Evolutionary conservation across 2,113 vertebrate genomes (phyloP).

Genomic region (Carettochelys insculpta): DNA sequence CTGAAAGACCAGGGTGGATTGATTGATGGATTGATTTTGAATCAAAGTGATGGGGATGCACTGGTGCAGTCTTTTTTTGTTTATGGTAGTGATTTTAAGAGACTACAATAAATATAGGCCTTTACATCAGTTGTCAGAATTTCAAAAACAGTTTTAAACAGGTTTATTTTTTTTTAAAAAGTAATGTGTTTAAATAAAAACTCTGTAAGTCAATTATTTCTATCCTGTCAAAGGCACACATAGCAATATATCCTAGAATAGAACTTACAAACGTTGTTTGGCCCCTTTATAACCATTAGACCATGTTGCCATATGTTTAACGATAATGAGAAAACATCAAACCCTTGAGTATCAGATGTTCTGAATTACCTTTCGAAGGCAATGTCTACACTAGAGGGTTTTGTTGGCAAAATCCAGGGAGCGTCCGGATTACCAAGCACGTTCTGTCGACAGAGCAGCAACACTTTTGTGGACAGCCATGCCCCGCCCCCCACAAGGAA

Average conservation of each 20-base stretch:
- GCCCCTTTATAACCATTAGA: not conserved
- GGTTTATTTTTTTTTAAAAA: no score
- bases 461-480: no score
- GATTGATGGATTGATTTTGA: not conserved
- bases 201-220: not conserved
- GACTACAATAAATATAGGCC: not conserved
- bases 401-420: no score
- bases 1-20: not conserved
- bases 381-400: no score
- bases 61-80: not conserved
- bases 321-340: not conserved
- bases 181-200: not conserved
- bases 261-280: not conserved
- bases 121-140: not conserved
- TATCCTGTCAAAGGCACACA: not conserved
- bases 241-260: not conserved
- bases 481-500: no score
- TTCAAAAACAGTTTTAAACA: not conserved
- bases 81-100: not conserved
- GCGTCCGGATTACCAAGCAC: no score
- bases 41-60: not conserved
- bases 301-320: not conserved
- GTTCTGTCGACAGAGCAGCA: no score
- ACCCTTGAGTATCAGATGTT: not conserved
- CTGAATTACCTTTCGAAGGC: not conserved